Percentiles rank a stretch among this genome's conserved stretches.
Evolutionary conservation across 1,140 invertebrate genomes (phyloP).

Genomic region (Papilio machaon): DNA sequence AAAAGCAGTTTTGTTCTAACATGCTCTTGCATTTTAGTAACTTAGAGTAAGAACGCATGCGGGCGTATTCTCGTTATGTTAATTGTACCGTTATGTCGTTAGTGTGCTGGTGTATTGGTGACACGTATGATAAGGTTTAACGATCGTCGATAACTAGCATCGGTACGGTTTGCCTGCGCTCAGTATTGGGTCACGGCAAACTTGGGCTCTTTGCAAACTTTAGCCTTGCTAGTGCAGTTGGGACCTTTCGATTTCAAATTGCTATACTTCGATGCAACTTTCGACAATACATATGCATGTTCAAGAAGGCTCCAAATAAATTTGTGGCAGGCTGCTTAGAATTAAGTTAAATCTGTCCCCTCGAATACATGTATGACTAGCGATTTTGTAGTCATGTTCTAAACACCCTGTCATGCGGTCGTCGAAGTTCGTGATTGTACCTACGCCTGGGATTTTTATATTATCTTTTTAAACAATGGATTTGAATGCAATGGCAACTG

Average conservation of each 20-base stretch:
- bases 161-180: constrained; percentile 1
- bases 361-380: not conserved
- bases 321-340: not conserved
- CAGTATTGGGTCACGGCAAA: constrained; percentile 63
- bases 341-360: not conserved
- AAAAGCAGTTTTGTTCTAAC: not conserved
- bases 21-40: not conserved
- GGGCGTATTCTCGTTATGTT: constrained; percentile 28
- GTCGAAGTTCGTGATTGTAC: not conserved
- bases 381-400: not conserved
- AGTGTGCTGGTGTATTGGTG: constrained; percentile 31
- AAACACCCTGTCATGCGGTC: constrained; percentile 1
- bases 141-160: constrained; percentile 28
- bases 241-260: constrained; percentile 13
- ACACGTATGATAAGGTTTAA: constrained; percentile 43
- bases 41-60: constrained; percentile 13
- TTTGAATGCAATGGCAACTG: not conserved
- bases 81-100: constrained; percentile 44
- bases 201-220: constrained; percentile 42
- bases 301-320: not conserved
- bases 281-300: not conserved
- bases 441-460: constrained; percentile 8
- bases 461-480: not conserved
- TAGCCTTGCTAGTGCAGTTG: constrained; percentile 1
- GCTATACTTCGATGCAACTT: not conserved